Evolutionary conservation across 2,113 vertebrate species (phyloP), one percentile per base, ranked within the genome.

Genomic region (Asarcornis scutulata): DNA sequence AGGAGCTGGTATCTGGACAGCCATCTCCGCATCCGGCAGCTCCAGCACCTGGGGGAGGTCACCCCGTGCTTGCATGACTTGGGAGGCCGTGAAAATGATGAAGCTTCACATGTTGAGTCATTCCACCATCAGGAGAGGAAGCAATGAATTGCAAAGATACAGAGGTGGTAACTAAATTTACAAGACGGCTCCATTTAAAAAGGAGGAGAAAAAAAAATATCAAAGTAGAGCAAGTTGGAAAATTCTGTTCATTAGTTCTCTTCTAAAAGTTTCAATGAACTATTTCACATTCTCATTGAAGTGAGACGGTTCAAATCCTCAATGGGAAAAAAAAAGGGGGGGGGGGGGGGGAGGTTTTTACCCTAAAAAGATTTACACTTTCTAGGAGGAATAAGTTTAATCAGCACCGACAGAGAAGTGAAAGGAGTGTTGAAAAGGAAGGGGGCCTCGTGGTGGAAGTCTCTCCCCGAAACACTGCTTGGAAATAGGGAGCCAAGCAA

Each of bases 111-210:
- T 94, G 95, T 97, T 96, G 95, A 97, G 93, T 97, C 95, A 96
- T 96, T 79, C 92, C 92, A 93, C 92, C 95, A 96, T 75, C 96
- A 93, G 96, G 95, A 96, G 93, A 97, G 96, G 95, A 97, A 96
- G 95, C 88, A 91, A 84, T 68, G 95, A 95, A 96, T 90, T 83
- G 90, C 93, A 94, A 21, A 92, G 94, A 91, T 96, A 95, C 88
- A 96, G 95, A 97, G 95, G 95, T 96, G 97, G 96, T 97, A 97
- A 97, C 95, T 86, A 91, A 97, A 97, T 97, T 95, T 95, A 92
- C 95, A 87, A 96, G 91, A 75, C 89, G 95, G 94, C 97, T 95
- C 96, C 77, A 40, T 96, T 97, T 81, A 52, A 94, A 96, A 86
- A 75, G 59, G 36, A 93, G 58, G 63, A 94, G 44, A 78, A 79